Conservation (phyloP, 2,797 vertebrate genomes). For the Eulemur rubriventer region DNA sequence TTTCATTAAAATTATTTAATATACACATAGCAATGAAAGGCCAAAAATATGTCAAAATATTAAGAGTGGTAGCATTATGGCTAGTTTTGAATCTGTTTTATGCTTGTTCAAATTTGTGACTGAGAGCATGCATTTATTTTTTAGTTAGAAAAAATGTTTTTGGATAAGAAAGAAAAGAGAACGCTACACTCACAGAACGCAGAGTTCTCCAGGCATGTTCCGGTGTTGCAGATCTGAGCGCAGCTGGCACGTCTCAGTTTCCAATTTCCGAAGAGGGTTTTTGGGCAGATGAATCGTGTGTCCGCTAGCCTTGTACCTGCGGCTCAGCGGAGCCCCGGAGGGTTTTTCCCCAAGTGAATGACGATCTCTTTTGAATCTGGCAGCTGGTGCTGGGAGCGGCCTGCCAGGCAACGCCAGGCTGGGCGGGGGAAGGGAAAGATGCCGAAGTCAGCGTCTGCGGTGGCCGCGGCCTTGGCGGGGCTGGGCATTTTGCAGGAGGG, state of each 20-base stretch:
- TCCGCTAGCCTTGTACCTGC: neutral
- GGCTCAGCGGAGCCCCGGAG: neutral
- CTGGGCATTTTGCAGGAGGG: neutral
- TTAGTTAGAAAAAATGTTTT: neutral
- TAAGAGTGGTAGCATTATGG: neutral
- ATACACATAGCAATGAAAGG: neutral
- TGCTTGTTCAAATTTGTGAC: constrained; percentile 24
- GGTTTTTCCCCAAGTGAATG: neutral
- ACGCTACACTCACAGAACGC: neutral
- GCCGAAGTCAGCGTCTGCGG: too few relatives aligned
- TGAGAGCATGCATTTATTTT: neutral
- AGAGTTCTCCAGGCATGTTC: neutral
- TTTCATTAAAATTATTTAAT: constrained; percentile 24
- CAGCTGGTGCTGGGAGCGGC: neutral
- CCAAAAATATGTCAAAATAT: neutral
- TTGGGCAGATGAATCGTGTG: neutral
- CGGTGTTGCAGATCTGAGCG: neutral
- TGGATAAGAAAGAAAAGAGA: neutral
- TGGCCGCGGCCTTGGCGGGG: neutral
- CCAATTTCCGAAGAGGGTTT: neutral
- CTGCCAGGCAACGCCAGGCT: neutral
- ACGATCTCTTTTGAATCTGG: neutral
- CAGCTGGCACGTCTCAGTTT: neutral
- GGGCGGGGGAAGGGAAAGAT: neutral
- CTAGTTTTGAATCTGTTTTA: neutral